Percentiles rank a stretch among this genome's conserved stretches.
Conservation (phyloP, 2,797 vertebrate species). For the Gymnothorax reevesii region DNA sequence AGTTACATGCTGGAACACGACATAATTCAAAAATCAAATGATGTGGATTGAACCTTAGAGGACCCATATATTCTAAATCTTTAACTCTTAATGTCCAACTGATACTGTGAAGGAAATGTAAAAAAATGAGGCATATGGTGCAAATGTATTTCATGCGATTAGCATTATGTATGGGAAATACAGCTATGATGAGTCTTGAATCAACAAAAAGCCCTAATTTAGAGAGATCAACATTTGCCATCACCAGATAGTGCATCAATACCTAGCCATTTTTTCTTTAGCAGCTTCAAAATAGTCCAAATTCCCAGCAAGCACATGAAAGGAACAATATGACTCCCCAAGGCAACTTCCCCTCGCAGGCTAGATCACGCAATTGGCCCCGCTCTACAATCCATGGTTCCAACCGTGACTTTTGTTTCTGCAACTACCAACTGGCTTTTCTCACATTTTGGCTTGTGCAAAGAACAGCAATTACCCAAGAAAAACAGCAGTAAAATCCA, state of each 20-base stretch:
- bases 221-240: neutral
- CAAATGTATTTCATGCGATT: neutral
- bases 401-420: neutral
- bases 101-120: neutral
- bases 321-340: slow-evolving; percentile 15
- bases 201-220: neutral
- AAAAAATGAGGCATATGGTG: neutral
- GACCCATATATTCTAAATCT: slow-evolving; percentile 18
- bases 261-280: slow-evolving; percentile 24
- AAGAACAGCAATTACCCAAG: slow-evolving; percentile 17
- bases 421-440: neutral
- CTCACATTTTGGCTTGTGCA: neutral
- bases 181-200: neutral
- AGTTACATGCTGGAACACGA: slow-evolving; percentile 15
- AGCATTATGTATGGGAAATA: neutral
- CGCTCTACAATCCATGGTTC: slow-evolving; percentile 9
- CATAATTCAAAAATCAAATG: slow-evolving; percentile 12
- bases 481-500: neutral
- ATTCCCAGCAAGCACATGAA: slow-evolving; percentile 31
- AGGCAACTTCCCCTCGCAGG: slow-evolving; percentile 9
- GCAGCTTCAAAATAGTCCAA: slow-evolving; percentile 18
- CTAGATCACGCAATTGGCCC: slow-evolving; percentile 4
- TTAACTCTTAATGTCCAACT: slow-evolving; percentile 5
- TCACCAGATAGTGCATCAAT: slow-evolving; percentile 30
- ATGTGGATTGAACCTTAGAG: slow-evolving; percentile 17